Percentiles rank a stretch among this genome's conserved stretches.
These are phyloP conservation scores for Oreonectes daqikongensis DNA, from an alignment of 2,797 vertebrate genomes.

Conservation along the genomic window DNA sequence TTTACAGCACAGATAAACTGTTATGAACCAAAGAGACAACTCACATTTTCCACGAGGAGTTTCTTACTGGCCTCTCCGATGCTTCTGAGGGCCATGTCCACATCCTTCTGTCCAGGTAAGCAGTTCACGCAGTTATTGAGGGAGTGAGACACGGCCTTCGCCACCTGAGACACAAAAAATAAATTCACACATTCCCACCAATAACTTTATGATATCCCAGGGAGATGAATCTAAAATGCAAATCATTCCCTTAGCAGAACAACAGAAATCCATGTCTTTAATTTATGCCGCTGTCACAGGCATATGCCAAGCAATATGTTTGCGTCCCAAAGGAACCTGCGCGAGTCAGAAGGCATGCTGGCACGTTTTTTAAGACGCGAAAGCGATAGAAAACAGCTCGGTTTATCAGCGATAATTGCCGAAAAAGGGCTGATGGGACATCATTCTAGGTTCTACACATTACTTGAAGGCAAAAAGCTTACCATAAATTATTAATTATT, in stretches of 20 bases:
- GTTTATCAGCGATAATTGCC: constrained; percentile 60
- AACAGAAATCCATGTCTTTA: constrained; percentile 69
- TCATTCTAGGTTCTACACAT: constrained; percentile 42
- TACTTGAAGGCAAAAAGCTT: background rate
- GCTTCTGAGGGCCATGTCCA: constrained; percentile 96
- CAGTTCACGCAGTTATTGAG: constrained; percentile 99
- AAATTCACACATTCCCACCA: constrained; percentile 34
- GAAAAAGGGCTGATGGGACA: constrained; percentile 16
- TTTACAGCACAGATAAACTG: too few species aligned
- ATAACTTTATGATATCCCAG: constrained; percentile 59
- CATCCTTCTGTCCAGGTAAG: constrained; percentile 97
- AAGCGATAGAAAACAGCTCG: too few species aligned
- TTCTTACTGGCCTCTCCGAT: constrained; percentile 99
- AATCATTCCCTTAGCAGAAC: constrained; percentile 65
- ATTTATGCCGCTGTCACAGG: constrained; percentile 74
- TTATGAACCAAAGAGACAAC: constrained; percentile 50
- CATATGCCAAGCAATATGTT: constrained; percentile 74
- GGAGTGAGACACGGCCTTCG: constrained; percentile 97
- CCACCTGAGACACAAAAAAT: constrained; percentile 80
- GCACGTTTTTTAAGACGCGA: constrained; percentile 60
- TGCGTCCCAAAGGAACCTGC: constrained; percentile 64
- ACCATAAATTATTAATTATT: background rate
- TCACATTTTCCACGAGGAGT: constrained; percentile 92
- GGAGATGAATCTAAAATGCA: constrained; percentile 67
- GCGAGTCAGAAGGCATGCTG: constrained; percentile 66